Conservation (phyloP, 2,113 vertebrate genomes). For the Saccopteryx bilineata region DNA sequence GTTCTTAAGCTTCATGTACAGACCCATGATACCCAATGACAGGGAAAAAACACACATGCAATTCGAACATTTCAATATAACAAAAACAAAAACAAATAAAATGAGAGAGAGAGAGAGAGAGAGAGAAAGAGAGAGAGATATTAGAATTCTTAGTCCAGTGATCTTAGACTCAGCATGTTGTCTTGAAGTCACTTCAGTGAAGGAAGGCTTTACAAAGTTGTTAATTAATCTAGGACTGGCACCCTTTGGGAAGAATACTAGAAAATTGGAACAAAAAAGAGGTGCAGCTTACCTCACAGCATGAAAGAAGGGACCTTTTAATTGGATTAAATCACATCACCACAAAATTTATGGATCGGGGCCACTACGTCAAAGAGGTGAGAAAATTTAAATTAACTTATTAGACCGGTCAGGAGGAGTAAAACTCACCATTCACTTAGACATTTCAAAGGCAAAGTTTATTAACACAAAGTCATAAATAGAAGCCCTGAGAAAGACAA, state of each 20-base stretch:
- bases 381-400: slow-evolving; percentile 78
- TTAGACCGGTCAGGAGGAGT: slow-evolving; percentile 54
- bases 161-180: slow-evolving; percentile 61
- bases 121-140: neutral
- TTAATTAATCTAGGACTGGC: slow-evolving; percentile 78
- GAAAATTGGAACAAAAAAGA: slow-evolving; percentile 78
- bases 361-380: slow-evolving; percentile 75
- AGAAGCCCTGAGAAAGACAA: slow-evolving; percentile 44
- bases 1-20: slow-evolving; percentile 4
- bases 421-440: slow-evolving; percentile 63
- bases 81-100: neutral
- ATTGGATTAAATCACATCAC: slow-evolving; percentile 77
- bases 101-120: no score
- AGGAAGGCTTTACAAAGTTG: slow-evolving; percentile 74
- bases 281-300: slow-evolving; percentile 74
- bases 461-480: slow-evolving; percentile 49
- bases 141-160: slow-evolving; percentile 43
- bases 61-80: slow-evolving; percentile 13
- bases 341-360: slow-evolving; percentile 78
- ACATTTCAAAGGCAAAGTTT: slow-evolving; percentile 53
- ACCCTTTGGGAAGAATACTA: slow-evolving; percentile 69
- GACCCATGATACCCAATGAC: slow-evolving; percentile 9
- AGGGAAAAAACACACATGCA: neutral
- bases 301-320: slow-evolving; percentile 75
- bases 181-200: slow-evolving; percentile 68